These are phyloP conservation scores for Apaloderma vittatum DNA, from an alignment of 2,113 vertebrate genomes.

Conservation along the genomic window DNA sequence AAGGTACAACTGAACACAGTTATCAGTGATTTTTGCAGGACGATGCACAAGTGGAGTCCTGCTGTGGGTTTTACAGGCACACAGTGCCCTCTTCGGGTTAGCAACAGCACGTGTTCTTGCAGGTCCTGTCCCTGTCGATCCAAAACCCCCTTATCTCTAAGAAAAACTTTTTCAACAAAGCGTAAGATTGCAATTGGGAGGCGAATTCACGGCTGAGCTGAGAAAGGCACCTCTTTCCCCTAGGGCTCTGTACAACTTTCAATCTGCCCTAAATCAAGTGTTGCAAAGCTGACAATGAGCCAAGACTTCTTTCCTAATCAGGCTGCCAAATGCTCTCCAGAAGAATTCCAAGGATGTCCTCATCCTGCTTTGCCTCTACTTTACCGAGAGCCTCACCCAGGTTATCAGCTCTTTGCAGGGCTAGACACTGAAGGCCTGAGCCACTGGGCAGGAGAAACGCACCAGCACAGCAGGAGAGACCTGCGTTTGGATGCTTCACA, in stretches of 20 bases:
- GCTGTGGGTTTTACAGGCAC: not conserved
- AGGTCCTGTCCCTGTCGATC: not conserved
- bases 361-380: not conserved
- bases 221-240: not conserved
- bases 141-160: not conserved
- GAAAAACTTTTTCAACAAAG: not conserved
- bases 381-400: not conserved
- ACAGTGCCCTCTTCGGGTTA: slow-evolving; percentile 60
- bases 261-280: not conserved
- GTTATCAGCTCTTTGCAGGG: not conserved
- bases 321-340: not conserved
- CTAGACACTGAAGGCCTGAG: not conserved
- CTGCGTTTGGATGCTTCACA: not conserved
- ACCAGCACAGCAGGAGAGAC: not conserved
- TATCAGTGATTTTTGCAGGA: not conserved
- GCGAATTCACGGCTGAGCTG: not conserved
- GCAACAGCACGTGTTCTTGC: not conserved
- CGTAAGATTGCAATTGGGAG: not conserved
- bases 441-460: not conserved
- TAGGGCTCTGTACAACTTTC: not conserved
- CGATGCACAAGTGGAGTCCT: not conserved
- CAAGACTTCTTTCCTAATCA: not conserved
- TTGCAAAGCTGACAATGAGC: not conserved
- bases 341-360: not conserved
- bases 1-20: not conserved